phyloP scores from a whole-genome alignment of 2,797 vertebrate genomes.

The Notoglanidium macrostoma region DNA sequence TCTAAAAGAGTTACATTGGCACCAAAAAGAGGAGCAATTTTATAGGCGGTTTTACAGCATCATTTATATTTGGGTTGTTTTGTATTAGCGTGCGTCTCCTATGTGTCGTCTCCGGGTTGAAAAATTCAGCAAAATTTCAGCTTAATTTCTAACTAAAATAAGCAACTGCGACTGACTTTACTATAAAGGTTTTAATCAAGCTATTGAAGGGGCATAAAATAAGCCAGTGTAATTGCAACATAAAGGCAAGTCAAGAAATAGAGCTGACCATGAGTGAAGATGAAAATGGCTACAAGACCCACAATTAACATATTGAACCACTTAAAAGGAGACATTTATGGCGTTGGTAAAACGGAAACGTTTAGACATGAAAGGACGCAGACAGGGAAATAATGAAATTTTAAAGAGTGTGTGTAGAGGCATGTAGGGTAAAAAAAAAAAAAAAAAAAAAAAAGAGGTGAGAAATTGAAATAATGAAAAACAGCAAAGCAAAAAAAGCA shows the following conservation, averaged over 20 bases:
- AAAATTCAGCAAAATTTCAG: not conserved
- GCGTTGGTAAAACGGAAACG: not conserved
- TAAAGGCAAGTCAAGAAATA: conserved; percentile 10
- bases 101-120: not conserved
- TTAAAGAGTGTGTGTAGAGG: not conserved
- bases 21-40: not conserved
- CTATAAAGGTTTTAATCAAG: not conserved
- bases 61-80: not conserved
- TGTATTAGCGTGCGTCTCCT: not conserved
- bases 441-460: conserved; percentile 30
- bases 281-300: not conserved
- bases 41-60: not conserved
- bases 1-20: not conserved
- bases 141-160: not conserved
- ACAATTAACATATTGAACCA: not conserved
- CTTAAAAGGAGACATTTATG: not conserved
- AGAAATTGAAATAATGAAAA: conserved; percentile 30
- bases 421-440: conserved; percentile 27
- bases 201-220: conserved; percentile 34
- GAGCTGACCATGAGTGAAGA: not conserved
- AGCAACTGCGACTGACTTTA: not conserved
- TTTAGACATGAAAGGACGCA: not conserved
- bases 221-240: conserved; percentile 32
- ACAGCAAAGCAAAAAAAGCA: conserved; percentile 27
- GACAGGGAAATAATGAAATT: not conserved